phyloP scores from a whole-genome alignment of 2,113 vertebrate species.

The Nothocercus julius region DNA sequence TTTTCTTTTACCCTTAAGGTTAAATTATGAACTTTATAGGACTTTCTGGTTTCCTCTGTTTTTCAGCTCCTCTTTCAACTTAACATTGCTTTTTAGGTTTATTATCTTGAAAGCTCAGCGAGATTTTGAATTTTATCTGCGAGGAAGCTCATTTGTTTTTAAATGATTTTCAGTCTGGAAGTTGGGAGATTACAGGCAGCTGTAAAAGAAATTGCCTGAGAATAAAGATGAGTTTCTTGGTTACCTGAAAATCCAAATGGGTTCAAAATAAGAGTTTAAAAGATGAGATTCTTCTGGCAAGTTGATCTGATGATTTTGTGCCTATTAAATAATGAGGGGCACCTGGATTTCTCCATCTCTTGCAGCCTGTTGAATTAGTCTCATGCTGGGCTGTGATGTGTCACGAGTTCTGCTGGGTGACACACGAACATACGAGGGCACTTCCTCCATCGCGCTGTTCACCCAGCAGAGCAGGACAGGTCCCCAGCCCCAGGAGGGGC shows the following conservation, averaged over 20 bases:
- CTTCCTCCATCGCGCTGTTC: fast-evolving
- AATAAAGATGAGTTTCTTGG: conserved; percentile 48
- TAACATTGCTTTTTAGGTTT: not conserved
- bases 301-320: not conserved
- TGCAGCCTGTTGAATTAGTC: not conserved
- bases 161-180: conserved; percentile 62
- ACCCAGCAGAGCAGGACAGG: not conserved
- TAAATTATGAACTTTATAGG: conserved; percentile 35
- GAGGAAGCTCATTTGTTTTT: conserved; percentile 58
- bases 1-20: conserved; percentile 22
- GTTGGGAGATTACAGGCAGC: conserved; percentile 37
- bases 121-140: conserved; percentile 36
- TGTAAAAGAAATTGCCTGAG: conserved; percentile 31
- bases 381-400: not conserved
- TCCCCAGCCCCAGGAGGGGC: not conserved
- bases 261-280: not conserved
- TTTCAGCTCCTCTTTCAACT: conserved; percentile 4
- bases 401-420: fast-evolving
- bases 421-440: fast-evolving
- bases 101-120: conserved; percentile 28
- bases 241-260: conserved; percentile 32
- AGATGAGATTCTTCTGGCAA: not conserved
- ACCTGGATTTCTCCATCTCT: not conserved
- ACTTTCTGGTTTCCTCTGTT: not conserved
- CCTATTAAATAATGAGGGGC: not conserved